Percentiles rank a stretch among this genome's conserved stretches.
These are phyloP conservation scores for Agrochola macilenta DNA, from an alignment of 2,888 invertebrate genomes.

Conservation along the genomic window DNA sequence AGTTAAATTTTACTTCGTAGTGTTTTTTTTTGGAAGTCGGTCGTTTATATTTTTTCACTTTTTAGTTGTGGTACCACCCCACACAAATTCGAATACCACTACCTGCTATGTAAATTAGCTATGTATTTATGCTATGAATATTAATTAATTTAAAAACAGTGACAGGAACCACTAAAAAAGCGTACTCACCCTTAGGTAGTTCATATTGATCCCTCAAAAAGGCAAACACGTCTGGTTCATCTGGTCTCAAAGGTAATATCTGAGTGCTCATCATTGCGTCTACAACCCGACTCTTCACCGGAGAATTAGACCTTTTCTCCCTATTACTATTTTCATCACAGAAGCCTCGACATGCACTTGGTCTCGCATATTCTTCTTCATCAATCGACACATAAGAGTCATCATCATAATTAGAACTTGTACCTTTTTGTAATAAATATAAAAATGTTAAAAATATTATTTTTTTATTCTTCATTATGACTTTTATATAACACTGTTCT, in stretches of 20 bases:
- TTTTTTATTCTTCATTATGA: slow-evolving; percentile 51
- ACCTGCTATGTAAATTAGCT: no score
- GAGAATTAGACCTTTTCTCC: slow-evolving; percentile 66
- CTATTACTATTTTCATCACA: slow-evolving; percentile 70
- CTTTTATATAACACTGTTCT: slow-evolving; percentile 60
- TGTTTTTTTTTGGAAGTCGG: no score
- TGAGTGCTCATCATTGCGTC: slow-evolving; percentile 81
- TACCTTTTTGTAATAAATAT: slow-evolving; percentile 48
- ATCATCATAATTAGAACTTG: slow-evolving; percentile 60
- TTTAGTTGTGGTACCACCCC: no score
- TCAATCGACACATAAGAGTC: slow-evolving; percentile 66
- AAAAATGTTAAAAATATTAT: slow-evolving; percentile 47
- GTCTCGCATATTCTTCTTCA: slow-evolving; percentile 72
- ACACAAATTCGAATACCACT: no score
- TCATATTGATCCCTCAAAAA: slow-evolving; percentile 81
- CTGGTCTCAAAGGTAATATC: slow-evolving; percentile 72
- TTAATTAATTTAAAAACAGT: no score
- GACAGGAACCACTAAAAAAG: background rate
- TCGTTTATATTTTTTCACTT: no score
- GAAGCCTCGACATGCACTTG: slow-evolving; percentile 69
- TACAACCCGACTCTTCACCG: slow-evolving; percentile 76
- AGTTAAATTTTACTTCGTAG: no score
- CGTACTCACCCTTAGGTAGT: slow-evolving; percentile 81
- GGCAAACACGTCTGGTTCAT: slow-evolving; percentile 76
- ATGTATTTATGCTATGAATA: no score